Evolutionary conservation across 2,888 invertebrate genomes (phyloP), one percentile per base, ranked within the genome.

Genomic region (Heliconius aoede): DNA sequence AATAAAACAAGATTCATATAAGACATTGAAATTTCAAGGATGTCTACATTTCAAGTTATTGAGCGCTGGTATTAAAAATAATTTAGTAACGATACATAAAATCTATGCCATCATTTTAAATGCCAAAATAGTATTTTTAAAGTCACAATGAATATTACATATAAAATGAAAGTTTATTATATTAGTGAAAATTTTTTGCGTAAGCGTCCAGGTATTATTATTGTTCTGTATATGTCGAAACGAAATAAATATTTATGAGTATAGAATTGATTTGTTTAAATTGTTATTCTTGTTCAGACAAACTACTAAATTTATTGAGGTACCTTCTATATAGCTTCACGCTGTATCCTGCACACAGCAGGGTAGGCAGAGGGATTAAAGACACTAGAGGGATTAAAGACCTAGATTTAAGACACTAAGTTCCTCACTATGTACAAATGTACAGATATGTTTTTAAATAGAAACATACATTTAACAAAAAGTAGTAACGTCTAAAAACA

Each of bases 1-100:
- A 60, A 60, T 60, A 24, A 60, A 15, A 26, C 13, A 26, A 18
- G 60, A 26, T 26, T 60, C 26, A 15, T 26, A 60, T 60, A 26
- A 15, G 60, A 60, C 60, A 36, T 36, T 36, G n/a, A 64, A n/a
- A 64, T 36, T 64, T 64, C 64, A 64, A 64, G 64, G 64, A 64
- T 36, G n/a, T 36, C 36, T 36, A 36, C 36, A 64, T n/a, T n/a
- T n/a, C n/a, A 64, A 64, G 62, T 64, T n/a, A 64, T 64, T 64
- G 36, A 36, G 36, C 36, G 36, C 24, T 36, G 64, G 9, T 36
- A 7, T 24, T 30, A 24, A 36, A 15, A 32, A 24, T n/a, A 64
- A 15, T 21, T n/a, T 36, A 15, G 36, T 64, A 13, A 64, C n/a
- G n/a, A 32, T 64, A 64, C n/a, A 24, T 5, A n/a, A 15, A 36